Evolutionary conservation across 2,888 invertebrate species (phyloP).

Genomic region (Pollenia labialis): DNA sequence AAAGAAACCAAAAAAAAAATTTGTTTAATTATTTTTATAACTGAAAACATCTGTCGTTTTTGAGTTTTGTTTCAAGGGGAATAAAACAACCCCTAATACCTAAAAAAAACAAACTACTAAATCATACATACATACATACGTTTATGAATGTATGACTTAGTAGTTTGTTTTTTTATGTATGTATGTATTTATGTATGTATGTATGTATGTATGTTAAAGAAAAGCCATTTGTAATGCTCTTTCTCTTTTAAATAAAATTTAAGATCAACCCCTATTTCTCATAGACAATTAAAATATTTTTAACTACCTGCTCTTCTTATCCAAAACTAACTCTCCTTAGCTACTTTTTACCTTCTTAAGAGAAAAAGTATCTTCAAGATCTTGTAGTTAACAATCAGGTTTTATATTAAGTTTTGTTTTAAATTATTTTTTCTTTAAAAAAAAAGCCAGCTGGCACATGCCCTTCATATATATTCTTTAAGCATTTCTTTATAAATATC

Average conservation of each 20-base stretch:
- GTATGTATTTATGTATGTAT: too few relatives aligned
- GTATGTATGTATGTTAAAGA: background rate
- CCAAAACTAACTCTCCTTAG: constrained; percentile 34
- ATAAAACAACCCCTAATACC: constrained; percentile 63
- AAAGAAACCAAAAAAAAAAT: constrained; percentile 52
- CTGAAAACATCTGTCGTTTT: constrained; percentile 71
- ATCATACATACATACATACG: background rate
- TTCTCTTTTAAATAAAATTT: constrained; percentile 29
- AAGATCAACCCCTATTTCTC: constrained; percentile 67
- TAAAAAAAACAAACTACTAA: background rate
- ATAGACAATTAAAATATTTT: constrained; percentile 3
- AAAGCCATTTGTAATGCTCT: constrained; percentile 45
- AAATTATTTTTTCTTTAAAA: constrained; percentile 6
- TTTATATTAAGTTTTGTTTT: constrained; percentile 52
- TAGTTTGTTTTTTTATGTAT: too few relatives aligned
- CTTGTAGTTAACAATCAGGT: constrained; percentile 57
- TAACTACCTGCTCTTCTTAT: constrained; percentile 55
- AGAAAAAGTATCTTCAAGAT: constrained; percentile 67
- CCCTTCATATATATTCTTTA: constrained; percentile 71
- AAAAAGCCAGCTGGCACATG: constrained; percentile 80
- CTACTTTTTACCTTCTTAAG: constrained; percentile 25
- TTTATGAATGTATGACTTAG: too few relatives aligned
- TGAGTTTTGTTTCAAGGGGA: constrained; percentile 23
- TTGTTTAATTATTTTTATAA: constrained; percentile 68
- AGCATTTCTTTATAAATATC: constrained; percentile 48